phyloP scores from a whole-genome alignment of 2,113 vertebrate genomes.

The Archilochus colubris region DNA sequence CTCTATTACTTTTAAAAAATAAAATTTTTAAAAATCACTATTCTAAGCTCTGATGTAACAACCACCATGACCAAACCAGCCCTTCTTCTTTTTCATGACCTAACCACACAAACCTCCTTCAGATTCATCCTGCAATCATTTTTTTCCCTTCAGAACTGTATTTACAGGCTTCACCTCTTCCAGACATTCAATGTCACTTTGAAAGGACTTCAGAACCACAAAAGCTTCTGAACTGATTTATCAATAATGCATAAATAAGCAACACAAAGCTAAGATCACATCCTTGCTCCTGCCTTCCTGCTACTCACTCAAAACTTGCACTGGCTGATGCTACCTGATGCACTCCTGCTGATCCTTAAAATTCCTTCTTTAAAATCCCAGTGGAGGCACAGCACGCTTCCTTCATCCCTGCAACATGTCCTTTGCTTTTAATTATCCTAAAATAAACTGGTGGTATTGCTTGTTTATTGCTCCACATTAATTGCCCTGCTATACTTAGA shows the following conservation, averaged over 20 bases:
- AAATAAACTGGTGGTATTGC: background rate
- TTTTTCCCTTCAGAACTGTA: background rate
- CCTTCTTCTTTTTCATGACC: background rate
- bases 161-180: background rate
- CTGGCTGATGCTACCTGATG: background rate
- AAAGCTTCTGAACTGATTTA: background rate
- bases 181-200: background rate
- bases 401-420: background rate
- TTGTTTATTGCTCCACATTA: background rate
- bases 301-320: background rate
- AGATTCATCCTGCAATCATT: background rate
- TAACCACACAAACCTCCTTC: background rate
- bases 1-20: background rate
- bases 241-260: fast-evolving
- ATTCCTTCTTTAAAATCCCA: background rate
- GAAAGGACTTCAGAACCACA: background rate
- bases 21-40: background rate
- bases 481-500: background rate
- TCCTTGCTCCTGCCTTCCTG: background rate
- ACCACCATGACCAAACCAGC: background rate
- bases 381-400: background rate
- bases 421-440: background rate
- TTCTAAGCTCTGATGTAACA: background rate
- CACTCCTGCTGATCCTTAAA: background rate
- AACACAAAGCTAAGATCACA: background rate